These are phyloP conservation scores for Melieria omissa DNA, from an alignment of 2,888 invertebrate genomes.

Conservation along the genomic window DNA sequence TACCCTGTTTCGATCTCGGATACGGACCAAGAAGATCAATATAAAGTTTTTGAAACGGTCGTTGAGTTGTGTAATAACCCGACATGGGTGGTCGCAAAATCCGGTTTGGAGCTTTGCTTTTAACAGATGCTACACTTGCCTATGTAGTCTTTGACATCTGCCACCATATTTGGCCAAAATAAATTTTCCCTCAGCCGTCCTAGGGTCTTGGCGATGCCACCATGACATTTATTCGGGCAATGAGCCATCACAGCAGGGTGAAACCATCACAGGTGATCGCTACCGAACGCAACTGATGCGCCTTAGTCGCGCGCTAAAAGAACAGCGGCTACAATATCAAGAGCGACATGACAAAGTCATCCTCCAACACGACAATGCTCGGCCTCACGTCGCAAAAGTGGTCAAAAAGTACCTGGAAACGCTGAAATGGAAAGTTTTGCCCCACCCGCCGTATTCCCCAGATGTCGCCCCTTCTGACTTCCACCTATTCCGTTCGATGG, in stretches of 20 bases:
- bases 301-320: too few relatives aligned
- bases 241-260: conserved; percentile 14
- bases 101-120: conserved; percentile 26
- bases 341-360: too few relatives aligned
- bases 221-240: conserved; percentile 27
- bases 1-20: conserved; percentile 34
- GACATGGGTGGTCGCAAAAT: conserved; percentile 26
- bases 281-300: too few relatives aligned
- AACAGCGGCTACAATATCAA: too few relatives aligned
- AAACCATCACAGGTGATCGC: too few relatives aligned
- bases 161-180: conserved; percentile 29
- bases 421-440: too few relatives aligned
- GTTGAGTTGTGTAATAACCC: conserved; percentile 16
- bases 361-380: too few relatives aligned
- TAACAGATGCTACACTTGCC: conserved; percentile 3
- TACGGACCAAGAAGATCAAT: conserved; percentile 39
- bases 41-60: conserved; percentile 27
- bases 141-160: conserved; percentile 24
- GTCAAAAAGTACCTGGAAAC: too few relatives aligned
- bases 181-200: conserved; percentile 27
- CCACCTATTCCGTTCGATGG: too few relatives aligned
- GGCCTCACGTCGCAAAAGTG: too few relatives aligned
- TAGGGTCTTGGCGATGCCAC: conserved; percentile 30
- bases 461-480: too few relatives aligned
- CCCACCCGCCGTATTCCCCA: too few relatives aligned